A percentile compares a stretch with the other conserved stretches of the same genome.
Evolutionary conservation across 2,113 vertebrate species (phyloP).

Genomic region (Pedionomus torquatus): DNA sequence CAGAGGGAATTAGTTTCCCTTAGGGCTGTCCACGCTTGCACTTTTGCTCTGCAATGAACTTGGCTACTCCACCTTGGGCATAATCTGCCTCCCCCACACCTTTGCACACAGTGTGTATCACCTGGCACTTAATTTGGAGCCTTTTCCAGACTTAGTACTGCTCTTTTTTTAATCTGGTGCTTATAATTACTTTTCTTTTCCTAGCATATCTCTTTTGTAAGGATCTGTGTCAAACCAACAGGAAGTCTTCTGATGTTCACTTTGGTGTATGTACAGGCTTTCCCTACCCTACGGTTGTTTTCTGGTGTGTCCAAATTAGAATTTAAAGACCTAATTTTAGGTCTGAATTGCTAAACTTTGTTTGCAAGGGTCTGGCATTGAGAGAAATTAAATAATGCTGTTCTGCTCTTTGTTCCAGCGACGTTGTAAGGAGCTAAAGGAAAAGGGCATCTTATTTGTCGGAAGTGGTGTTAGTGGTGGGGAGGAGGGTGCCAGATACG

Average conservation of each 20-base stretch:
- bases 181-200: background rate
- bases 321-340: background rate
- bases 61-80: background rate
- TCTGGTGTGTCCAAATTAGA: background rate
- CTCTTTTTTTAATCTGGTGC: background rate
- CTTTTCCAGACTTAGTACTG: background rate
- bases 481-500: slow-evolving; percentile 93
- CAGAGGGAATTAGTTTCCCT: background rate
- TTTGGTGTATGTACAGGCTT: background rate
- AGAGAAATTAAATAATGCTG: background rate
- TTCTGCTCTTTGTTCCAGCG: slow-evolving; percentile 78
- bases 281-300: background rate
- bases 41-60: background rate
- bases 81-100: background rate
- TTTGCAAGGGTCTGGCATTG: background rate
- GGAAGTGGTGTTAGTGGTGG: slow-evolving; percentile 97
- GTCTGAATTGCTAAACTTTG: background rate
- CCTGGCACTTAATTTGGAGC: background rate
- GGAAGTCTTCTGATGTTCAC: background rate
- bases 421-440: slow-evolving; percentile 86
- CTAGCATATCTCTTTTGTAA: background rate
- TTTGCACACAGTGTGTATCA: background rate
- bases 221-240: background rate
- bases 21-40: background rate
- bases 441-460: slow-evolving; percentile 91